Conservation (phyloP, 30 jellyfish, hydroid and myxozoan genomes). For the Pelagia noctiluca region DNA sequence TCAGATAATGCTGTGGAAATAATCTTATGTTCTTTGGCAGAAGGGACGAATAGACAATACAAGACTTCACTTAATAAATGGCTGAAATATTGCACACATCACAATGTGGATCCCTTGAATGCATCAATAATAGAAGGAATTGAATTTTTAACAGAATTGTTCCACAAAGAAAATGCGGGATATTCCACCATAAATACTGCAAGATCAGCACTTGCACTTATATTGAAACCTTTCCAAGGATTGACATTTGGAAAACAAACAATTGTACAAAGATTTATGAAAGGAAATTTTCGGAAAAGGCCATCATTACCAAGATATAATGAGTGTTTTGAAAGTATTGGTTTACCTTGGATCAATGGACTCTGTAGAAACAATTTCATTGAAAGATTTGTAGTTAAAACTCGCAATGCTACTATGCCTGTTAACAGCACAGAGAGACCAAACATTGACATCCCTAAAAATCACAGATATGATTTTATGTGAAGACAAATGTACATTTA, state of each 20-base stretch:
- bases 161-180: slow-evolving; percentile 1
- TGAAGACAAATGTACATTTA: neutral
- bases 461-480: no score
- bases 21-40: slow-evolving; percentile 7
- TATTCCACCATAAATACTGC: neutral
- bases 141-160: slow-evolving; percentile 18
- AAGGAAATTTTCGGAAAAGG: neutral
- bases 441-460: neutral
- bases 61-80: neutral
- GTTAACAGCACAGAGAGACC: neutral
- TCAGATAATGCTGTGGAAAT: slow-evolving; percentile 6
- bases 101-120: neutral
- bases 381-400: neutral
- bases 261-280: neutral
- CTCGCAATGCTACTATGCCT: neutral
- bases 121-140: slow-evolving; percentile 3
- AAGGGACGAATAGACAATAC: slow-evolving; percentile 9
- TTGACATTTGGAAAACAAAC: slow-evolving; percentile 34
- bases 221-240: neutral
- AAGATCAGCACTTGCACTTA: slow-evolving; percentile 14
- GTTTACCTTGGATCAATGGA: neutral
- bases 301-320: neutral
- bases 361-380: neutral
- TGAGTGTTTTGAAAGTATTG: neutral
- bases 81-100: slow-evolving; percentile 9